Base-by-base conservation (phyloP, 2,888 invertebrate genomes). In the Brenthis ino region DNA sequence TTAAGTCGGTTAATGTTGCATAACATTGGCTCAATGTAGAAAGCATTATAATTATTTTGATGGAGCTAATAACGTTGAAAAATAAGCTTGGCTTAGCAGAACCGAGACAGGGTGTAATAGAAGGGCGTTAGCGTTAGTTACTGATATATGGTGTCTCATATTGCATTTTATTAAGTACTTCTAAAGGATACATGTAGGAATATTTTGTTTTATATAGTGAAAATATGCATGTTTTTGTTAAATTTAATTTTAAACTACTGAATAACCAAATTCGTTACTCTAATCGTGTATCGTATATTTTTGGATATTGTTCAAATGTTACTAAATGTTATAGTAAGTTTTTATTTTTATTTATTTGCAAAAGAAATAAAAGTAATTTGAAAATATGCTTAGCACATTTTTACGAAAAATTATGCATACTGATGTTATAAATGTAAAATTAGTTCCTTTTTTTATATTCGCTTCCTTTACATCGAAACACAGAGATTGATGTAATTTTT, bases 61-160 rank as follows among this genome's bases (percentile, higher is more conserved):
- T 79, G 77, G 69, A 74, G 76, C 77, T 85, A 85, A 86, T 85
- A 85, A 85, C 81, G 82, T 79, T 85, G 85, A 85, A 85, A 85
- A 85, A 85, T 85, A 85, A 82, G 80, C 80, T 75, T 71, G 78
- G 80, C 81, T 84, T 79, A 80, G 75, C 72, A 67, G 70, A 78
- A 76, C 73, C 74, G 75, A 75, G 75, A 74, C 77, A 70, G 72
- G 72, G 73, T 77, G 77, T 80, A 79, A 77, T 77, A 77, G 77
- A 77, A 74, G 79, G 78, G 77, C 50, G 67, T 37, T 54, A 71
- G 79, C 72, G 77, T 76, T 79, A 69, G 74, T 75, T 77, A 70
- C 77, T 81, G 80, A 80, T 77, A 77, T 81, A 82, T 82, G 68
- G 76, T 76, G 72, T 75, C 77, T 80, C 79, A 80, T 82, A 80